Base-by-base conservation (phyloP, 1,140 invertebrate genomes). In the Druon quercuslanigerum region DNA sequence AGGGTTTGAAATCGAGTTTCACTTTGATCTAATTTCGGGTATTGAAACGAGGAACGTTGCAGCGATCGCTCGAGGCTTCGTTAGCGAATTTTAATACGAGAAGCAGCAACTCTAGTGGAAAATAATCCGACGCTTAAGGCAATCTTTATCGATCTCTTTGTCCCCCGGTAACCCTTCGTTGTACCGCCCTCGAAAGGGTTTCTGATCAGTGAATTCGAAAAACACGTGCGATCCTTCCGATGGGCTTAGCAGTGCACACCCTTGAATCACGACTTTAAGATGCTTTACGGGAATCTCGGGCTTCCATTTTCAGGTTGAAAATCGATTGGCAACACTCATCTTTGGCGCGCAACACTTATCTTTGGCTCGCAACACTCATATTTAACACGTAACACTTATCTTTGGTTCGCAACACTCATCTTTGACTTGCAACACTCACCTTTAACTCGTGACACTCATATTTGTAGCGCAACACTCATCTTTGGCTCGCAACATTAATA, bases 111-210 rank as follows among this genome's bases (percentile, higher is more conserved):
- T 33, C 60, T 66, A 66, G 83, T 82, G 83, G 80, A 84, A 84
- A 84, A 84, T 84, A 82, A 84, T 84, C 79, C 76, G 79, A 79
- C 78, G 83, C 80, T 84, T 84, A 82, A 82, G 83, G 83, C 80
- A 80, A 82, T 84, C 83, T 84, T 84, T 81, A 84, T 84, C 83
- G 83, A 84, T 82, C 79, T 77, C 79, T 84, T 84, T 84, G 83
- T 84, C 80, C 80, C 80, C 79, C 75, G 75, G 54, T 19, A 77
- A 56, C 75, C 54, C 73, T 50, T 78, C 79, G 54, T 75, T 71
- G 70, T 50, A 77, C 57, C 74, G 79, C 80, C 80, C 83, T 84
- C 56, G 77, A 79, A 84, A 84, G 79, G 83, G 80, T 82, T 84
- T 82, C 76, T 77, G 72, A 72, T 73, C 51, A 60, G 78, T 75